Evolutionary conservation across 2,888 invertebrate genomes (phyloP).

Genomic region (Leptopilina drosophilae): DNA sequence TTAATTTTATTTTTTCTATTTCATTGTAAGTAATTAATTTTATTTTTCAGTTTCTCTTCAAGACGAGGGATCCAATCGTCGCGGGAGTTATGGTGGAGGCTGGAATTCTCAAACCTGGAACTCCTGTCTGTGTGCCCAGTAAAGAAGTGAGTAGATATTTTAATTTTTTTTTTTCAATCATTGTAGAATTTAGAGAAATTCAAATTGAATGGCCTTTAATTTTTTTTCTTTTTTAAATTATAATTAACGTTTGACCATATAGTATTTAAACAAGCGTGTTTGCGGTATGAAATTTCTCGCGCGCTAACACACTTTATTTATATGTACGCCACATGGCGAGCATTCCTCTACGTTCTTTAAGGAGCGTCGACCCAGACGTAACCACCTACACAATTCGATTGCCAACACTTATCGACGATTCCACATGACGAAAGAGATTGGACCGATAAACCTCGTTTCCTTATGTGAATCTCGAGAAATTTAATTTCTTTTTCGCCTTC

Average conservation of each 20-base stretch:
- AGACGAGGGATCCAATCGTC: conserved; percentile 98
- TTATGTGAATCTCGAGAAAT: conserved; percentile 1
- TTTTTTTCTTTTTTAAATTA: conserved; percentile 6
- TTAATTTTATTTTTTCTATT: no score
- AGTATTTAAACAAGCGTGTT: conserved; percentile 10
- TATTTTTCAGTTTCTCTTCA: conserved; percentile 91
- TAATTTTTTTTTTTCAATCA: conserved; percentile 51
- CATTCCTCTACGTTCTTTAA: conserved; percentile 39
- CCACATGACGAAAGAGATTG: conserved; percentile 31
- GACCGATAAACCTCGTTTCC: conserved; percentile 20
- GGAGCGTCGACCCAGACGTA: conserved; percentile 41
- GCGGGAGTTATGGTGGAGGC: conserved; percentile 97
- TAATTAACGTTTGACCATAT: conserved; percentile 11
- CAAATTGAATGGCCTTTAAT: not conserved
- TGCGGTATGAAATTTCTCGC: conserved; percentile 31
- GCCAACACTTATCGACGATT: conserved; percentile 30
- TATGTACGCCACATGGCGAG: conserved; percentile 38
- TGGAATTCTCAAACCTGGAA: conserved; percentile 96
- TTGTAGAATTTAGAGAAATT: no score
- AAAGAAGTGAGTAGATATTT: conserved; percentile 85
- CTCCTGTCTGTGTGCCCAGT: conserved; percentile 97
- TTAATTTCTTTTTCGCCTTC: not conserved
- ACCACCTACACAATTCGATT: conserved; percentile 39
- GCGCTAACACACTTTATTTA: conserved; percentile 29
- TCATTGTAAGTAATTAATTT: not conserved